Evolutionary conservation across 2,113 vertebrate species (phyloP).

Genomic region (Macroglossus sobrinus): DNA sequence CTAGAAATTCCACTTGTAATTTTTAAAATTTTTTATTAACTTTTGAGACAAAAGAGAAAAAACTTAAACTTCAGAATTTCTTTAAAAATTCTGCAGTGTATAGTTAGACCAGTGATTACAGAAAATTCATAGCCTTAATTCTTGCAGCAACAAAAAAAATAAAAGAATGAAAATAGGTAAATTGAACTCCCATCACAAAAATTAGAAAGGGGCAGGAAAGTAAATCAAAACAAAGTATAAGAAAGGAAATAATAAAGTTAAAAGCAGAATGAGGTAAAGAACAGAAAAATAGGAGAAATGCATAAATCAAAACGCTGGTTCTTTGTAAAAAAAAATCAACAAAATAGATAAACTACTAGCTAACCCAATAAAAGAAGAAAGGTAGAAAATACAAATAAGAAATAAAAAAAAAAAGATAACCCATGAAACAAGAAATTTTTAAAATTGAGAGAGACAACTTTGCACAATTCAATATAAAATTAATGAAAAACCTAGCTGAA

Average conservation of each 20-base stretch:
- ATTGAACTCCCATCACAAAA: background rate
- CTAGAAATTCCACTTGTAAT: background rate
- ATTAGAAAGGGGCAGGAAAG: background rate
- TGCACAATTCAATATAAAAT: background rate
- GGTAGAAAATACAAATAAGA: background rate
- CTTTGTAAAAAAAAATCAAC: background rate
- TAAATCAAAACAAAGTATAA: background rate
- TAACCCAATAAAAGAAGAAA: background rate
- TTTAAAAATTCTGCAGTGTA: background rate
- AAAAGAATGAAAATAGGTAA: background rate
- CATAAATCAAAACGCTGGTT: background rate
- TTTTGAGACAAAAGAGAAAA: background rate
- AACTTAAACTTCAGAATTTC: background rate
- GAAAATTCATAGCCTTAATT: background rate
- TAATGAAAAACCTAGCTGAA: background rate
- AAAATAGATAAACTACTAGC: conserved; percentile 23
- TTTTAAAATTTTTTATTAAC: background rate
- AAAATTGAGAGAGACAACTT: background rate
- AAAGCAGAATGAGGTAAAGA: background rate
- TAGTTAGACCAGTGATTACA: background rate
- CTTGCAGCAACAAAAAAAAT: background rate
- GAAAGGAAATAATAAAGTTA: background rate
- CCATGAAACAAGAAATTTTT: background rate
- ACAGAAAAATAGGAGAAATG: background rate
- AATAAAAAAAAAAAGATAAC: background rate